phyloP scores from a whole-genome alignment of 1,140 invertebrate species.

The Drosophila pseudoananassae region DNA sequence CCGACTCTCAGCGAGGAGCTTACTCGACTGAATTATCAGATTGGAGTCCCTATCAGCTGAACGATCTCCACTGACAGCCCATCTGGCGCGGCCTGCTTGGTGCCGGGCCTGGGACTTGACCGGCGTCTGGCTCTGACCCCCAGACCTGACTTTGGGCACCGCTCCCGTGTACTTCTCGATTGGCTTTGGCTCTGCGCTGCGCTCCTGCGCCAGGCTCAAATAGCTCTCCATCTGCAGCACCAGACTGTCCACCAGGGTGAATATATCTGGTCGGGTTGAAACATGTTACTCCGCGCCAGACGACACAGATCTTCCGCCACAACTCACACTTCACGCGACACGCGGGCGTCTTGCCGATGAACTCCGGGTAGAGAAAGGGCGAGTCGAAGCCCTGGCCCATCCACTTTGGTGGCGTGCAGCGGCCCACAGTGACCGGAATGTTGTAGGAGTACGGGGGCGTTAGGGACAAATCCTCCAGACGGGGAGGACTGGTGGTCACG shows the following conservation, averaged over 20 bases:
- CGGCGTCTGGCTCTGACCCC: neutral
- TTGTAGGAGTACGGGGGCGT: neutral
- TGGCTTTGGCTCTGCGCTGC: neutral
- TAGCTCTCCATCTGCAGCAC: slow-evolving; percentile 27
- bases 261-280: slow-evolving; percentile 33
- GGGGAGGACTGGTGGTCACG: neutral
- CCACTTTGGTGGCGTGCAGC: slow-evolving; percentile 27
- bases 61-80: neutral
- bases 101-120: neutral
- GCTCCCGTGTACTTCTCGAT: slow-evolving; percentile 18
- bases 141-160: slow-evolving; percentile 25
- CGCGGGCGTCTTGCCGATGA: slow-evolving; percentile 11
- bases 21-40: neutral
- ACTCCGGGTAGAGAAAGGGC: slow-evolving; percentile 48
- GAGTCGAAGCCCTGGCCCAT: slow-evolving; percentile 48
- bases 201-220: neutral
- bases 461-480: neutral
- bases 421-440: neutral
- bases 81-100: neutral
- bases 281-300: neutral
- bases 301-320: neutral
- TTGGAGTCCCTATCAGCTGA: neutral
- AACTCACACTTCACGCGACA: slow-evolving; percentile 46
- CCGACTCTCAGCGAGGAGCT: neutral
- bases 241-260: slow-evolving; percentile 39